Percentiles rank a stretch among this genome's conserved stretches.
Conservation (phyloP, 2,797 vertebrate genomes). For the Galaxias olidus region DNA sequence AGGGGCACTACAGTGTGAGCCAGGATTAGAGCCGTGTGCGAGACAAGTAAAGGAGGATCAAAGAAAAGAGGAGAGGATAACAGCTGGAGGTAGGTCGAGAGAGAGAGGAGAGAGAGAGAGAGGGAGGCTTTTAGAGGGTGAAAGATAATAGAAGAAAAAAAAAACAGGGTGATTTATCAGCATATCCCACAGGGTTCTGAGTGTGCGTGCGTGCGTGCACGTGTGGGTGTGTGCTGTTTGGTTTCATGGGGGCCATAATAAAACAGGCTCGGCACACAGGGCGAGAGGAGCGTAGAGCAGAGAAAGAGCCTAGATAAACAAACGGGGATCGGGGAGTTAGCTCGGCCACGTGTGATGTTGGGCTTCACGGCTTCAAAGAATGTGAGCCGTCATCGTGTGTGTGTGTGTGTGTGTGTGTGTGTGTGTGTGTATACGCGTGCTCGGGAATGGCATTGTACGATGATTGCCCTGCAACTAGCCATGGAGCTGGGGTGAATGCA, state of each 20-base stretch:
- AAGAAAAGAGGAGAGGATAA: not conserved
- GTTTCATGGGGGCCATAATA: too few relatives aligned
- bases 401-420: not conserved
- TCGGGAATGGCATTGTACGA: slow-evolving; percentile 15
- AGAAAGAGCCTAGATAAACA: slow-evolving; percentile 3
- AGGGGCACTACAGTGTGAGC: too few relatives aligned
- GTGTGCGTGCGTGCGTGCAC: not conserved
- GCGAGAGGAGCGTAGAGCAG: slow-evolving; percentile 9
- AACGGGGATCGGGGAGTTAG: too few relatives aligned
- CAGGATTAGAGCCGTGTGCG: too few relatives aligned
- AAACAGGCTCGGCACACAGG: not conserved
- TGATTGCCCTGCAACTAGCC: slow-evolving; percentile 47
- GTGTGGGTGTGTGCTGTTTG: not conserved
- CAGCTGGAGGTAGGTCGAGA: not conserved
- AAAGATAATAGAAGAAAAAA: not conserved
- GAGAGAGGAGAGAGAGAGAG: slow-evolving; percentile 3
- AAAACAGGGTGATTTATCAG: slow-evolving; percentile 10
- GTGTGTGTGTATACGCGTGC: not conserved
- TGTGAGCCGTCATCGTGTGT: slow-evolving; percentile 1
- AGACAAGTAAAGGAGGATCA: not conserved
- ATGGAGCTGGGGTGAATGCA: slow-evolving; percentile 59
- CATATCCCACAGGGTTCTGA: slow-evolving; percentile 15
- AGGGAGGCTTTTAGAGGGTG: not conserved
- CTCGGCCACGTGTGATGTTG: too few relatives aligned
- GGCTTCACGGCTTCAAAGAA: not conserved